A percentile compares a stretch with the other conserved stretches of the same genome.
Conservation (phyloP, 2,888 invertebrate species). For the Sphaerophoria rueppellii region DNA sequence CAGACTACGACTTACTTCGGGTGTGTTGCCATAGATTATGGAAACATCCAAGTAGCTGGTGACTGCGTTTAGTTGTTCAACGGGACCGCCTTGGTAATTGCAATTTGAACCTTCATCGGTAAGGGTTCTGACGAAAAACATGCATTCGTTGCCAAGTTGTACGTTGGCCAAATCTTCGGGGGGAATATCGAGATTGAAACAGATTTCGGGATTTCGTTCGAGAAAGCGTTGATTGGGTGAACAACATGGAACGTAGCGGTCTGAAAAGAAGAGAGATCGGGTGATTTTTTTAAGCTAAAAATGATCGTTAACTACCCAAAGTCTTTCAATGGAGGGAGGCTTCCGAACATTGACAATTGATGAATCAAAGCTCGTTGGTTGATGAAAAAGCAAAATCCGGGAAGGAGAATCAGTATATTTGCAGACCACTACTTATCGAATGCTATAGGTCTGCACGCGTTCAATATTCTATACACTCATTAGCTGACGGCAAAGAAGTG, state of each 20-base stretch:
- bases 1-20: constrained; percentile 85
- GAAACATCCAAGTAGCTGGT: constrained; percentile 87
- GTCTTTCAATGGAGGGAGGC: too few relatives aligned
- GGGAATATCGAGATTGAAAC: constrained; percentile 22
- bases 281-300: too few relatives aligned
- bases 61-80: constrained; percentile 85
- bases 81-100: constrained; percentile 83
- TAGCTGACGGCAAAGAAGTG: too few relatives aligned
- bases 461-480: too few relatives aligned
- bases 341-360: too few relatives aligned
- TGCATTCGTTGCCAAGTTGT: constrained; percentile 83
- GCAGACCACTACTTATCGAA: too few relatives aligned
- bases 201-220: constrained; percentile 77
- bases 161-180: neutral
- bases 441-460: too few relatives aligned
- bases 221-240: constrained; percentile 84
- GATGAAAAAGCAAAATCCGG: too few relatives aligned
- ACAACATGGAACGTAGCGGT: constrained; percentile 85
- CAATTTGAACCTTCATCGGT: constrained; percentile 86
- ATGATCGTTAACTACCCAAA: too few relatives aligned
- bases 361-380: too few relatives aligned
- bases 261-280: constrained; percentile 77
- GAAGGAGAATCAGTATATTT: too few relatives aligned
- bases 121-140: constrained; percentile 87
- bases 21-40: constrained; percentile 90